phyloP scores from a whole-genome alignment of 2,797 vertebrate species.

The Muscicapa comitata region DNA sequence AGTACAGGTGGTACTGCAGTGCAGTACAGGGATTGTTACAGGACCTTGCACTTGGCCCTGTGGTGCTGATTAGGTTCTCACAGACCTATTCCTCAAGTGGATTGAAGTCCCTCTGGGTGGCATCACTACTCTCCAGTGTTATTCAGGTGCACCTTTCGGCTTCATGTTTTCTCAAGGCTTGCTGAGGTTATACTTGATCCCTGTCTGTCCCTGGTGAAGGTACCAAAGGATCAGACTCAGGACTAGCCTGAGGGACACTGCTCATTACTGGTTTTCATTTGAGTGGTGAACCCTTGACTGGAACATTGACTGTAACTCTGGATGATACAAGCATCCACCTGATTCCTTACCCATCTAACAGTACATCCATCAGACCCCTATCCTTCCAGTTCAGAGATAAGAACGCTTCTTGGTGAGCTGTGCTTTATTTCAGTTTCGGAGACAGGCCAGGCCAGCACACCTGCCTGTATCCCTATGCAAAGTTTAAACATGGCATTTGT shows the following conservation, averaged over 20 bases:
- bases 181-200: background rate
- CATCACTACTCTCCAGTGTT: background rate
- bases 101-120: background rate
- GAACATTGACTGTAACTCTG: background rate
- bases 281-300: background rate
- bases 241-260: background rate
- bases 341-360: background rate
- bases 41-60: background rate
- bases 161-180: background rate
- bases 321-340: background rate
- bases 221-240: fast-evolving
- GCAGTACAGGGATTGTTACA: no score
- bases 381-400: background rate
- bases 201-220: background rate
- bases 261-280: background rate
- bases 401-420: background rate
- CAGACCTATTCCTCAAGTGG: fast-evolving
- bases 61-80: background rate
- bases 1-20: background rate
- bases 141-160: background rate
- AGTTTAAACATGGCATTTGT: background rate
- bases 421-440: background rate
- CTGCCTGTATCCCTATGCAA: background rate
- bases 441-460: background rate
- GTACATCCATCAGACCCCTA: fast-evolving